Evolutionary conservation across 2,888 invertebrate genomes (phyloP).

Genomic region (Lycocerus yunnanus): DNA sequence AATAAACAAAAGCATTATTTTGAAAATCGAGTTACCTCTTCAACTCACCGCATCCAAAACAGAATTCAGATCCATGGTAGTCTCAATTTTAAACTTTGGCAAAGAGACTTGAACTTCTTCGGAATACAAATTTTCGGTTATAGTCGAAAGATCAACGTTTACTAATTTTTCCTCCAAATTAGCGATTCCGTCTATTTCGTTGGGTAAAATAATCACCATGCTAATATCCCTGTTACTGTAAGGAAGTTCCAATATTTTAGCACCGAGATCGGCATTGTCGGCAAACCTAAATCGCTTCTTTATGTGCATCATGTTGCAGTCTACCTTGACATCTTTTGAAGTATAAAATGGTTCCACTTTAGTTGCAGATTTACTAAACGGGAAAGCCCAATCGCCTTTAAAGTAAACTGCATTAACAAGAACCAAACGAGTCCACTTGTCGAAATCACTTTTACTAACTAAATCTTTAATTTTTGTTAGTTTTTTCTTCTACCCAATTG

Average conservation of each 20-base stretch:
- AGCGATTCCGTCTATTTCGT: constrained; percentile 66
- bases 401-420: constrained; percentile 87
- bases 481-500: constrained; percentile 77
- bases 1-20: not conserved
- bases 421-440: constrained; percentile 65
- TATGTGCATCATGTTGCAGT: constrained; percentile 74
- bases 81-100: constrained; percentile 83
- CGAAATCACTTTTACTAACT: constrained; percentile 63
- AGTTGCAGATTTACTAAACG: constrained; percentile 67
- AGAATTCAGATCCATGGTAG: constrained; percentile 65
- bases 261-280: constrained; percentile 59
- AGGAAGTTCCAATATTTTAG: constrained; percentile 70
- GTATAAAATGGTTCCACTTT: constrained; percentile 67
- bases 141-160: constrained; percentile 58
- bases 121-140: constrained; percentile 56
- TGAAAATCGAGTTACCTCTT: not conserved
- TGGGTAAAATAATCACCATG: constrained; percentile 78
- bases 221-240: constrained; percentile 71
- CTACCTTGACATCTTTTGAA: constrained; percentile 58
- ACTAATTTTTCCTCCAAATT: constrained; percentile 66
- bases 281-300: constrained; percentile 61
- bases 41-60: constrained; percentile 66
- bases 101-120: constrained; percentile 69
- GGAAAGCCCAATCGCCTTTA: constrained; percentile 74
- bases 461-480: constrained; percentile 84